Evolutionary conservation across 2,797 vertebrate genomes (phyloP), one percentile per base, ranked within the genome.

Genomic region (Orientallactaga sibirica): DNA sequence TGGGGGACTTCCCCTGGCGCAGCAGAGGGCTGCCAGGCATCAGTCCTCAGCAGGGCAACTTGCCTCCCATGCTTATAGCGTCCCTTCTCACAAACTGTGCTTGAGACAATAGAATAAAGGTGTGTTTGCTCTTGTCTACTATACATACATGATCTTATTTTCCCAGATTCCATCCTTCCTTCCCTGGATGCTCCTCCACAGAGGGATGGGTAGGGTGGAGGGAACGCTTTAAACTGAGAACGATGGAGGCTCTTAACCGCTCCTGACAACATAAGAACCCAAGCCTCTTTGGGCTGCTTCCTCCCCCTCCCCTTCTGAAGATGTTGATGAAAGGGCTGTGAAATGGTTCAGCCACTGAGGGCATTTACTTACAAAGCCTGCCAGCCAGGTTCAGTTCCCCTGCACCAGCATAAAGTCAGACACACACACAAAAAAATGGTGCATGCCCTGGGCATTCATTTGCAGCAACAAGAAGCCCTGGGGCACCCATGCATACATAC

Each of bases 91-190:
- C 64, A 52, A 87, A 96, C 75, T 79, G 27, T 96, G 86, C 96
- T 90, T 95, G 94, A 98, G 98, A 97, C 97, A 98, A 95, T 96
- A 97, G 96, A 97, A 96, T 97, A 97, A 98, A 97, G 87, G 88
- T 94, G 94, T 87, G 58, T 89, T 83, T 88, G 79, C 90, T 86
- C 64, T 80, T 37, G 52, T 25, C 55, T 85, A 85, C 78, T 86
- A 15, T 71, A 55, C 43, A 37, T 88, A 22, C 48, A 58, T 0
- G 0, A 78, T n/a, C 43, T 80, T 7, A 2, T 88, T 48, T 84
- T n/a, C 66, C 71, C 10, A 12, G 55, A 55, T 78, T 48, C 75
- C 71, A 19, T 83, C 37, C 78, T 93, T 83, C 75, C 70, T 91
- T 91, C 87, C 75, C 58, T 52, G 16, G 55, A 87, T n/a, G 82